A percentile compares a stretch with the other conserved stretches of the same genome.
Evolutionary conservation across 2,113 vertebrate genomes (phyloP).

Genomic region (Silurus glanis): DNA sequence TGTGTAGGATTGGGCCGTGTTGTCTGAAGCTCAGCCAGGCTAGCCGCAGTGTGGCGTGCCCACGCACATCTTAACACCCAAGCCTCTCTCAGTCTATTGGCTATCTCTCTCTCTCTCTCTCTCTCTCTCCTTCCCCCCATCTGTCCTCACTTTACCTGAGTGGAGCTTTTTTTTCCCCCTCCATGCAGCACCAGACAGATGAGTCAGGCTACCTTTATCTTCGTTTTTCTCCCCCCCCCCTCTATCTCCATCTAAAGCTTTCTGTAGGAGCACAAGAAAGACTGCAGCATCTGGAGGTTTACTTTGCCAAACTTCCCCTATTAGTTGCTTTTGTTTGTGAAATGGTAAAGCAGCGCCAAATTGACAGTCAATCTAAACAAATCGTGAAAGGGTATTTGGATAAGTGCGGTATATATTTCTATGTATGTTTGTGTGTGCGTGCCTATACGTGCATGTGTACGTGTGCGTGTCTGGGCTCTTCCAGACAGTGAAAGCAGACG

Average conservation of each 20-base stretch:
- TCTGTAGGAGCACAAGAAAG: conserved; percentile 49
- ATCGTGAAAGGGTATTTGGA: background rate
- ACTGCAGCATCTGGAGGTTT: conserved; percentile 59
- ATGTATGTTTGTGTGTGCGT: background rate
- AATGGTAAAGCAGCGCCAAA: background rate
- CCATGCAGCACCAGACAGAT: conserved; percentile 71
- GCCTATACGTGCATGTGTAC: background rate
- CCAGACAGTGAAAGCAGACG: conserved; percentile 77
- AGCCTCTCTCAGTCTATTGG: conserved; percentile 28
- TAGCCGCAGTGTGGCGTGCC: conserved; percentile 77
- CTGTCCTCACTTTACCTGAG: conserved; percentile 71
- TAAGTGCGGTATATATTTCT: background rate
- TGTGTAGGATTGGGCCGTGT: conserved; percentile 54
- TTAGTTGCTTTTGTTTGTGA: conserved; percentile 15
- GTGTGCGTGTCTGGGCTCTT: conserved; percentile 43
- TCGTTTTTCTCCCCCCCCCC: conserved; percentile 43
- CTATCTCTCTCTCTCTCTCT: conserved; percentile 11
- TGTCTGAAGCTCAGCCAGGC: conserved; percentile 54
- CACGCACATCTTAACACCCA: conserved; percentile 74
- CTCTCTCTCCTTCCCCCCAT: conserved; percentile 31
- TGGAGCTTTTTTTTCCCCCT: conserved; percentile 66
- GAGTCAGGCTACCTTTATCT: conserved; percentile 67
- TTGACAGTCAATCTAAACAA: background rate
- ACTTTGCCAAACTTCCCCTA: conserved; percentile 32
- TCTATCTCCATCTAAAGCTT: conserved; percentile 54